Conservation (phyloP, 2,113 vertebrate species). For the Ceyx melanurus region DNA sequence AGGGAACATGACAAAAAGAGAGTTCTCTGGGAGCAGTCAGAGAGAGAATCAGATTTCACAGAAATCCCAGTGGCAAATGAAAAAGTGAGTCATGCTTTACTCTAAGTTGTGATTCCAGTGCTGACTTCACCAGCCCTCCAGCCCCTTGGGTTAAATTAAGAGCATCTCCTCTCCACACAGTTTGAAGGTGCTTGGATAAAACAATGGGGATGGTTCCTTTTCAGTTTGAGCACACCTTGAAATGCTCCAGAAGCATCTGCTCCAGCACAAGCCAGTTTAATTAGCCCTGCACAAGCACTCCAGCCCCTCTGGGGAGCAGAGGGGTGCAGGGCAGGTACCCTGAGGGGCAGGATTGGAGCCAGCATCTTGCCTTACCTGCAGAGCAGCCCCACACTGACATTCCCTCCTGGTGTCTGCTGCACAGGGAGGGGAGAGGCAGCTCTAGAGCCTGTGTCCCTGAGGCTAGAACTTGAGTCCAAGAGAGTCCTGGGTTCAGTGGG, state of each 20-base stretch:
- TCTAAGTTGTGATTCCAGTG: background rate
- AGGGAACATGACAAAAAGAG: background rate
- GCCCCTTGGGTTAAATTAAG: background rate
- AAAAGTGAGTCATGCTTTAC: background rate
- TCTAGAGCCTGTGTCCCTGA: conserved; percentile 41
- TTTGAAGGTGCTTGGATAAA: background rate
- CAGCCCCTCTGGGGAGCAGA: background rate
- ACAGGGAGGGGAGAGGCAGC: conserved; percentile 54
- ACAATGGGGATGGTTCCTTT: background rate
- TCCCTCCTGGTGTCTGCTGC: conserved; percentile 66
- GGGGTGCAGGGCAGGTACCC: background rate
- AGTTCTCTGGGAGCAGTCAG: background rate
- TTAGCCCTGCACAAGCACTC: background rate
- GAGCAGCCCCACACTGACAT: conserved; percentile 72
- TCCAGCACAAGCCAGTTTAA: background rate
- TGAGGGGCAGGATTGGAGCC: background rate
- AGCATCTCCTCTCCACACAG: background rate
- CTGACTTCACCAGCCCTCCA: background rate
- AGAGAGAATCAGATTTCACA: background rate
- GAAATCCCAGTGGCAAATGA: background rate
- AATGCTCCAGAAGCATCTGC: background rate
- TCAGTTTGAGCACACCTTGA: background rate
- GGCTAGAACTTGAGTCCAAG: conserved; percentile 67
- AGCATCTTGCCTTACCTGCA: conserved; percentile 73
- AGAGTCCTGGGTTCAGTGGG: conserved; percentile 65